phyloP scores from a whole-genome alignment of 2,113 vertebrate species.

The Corythoichthys intestinalis region DNA sequence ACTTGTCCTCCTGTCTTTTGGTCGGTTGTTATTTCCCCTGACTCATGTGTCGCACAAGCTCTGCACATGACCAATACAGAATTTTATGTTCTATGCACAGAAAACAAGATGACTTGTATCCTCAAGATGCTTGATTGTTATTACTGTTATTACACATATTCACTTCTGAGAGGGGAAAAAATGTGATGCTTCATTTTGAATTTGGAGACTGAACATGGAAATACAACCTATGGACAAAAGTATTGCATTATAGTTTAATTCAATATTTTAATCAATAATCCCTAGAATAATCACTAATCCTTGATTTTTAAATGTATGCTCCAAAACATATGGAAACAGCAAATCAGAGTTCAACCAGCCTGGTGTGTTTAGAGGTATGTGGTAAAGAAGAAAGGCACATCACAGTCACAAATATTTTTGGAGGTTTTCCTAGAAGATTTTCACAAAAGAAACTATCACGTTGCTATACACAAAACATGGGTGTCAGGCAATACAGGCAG shows the following conservation, averaged over 20 bases:
- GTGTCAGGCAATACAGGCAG: no score
- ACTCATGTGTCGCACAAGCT: background rate
- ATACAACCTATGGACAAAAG: background rate
- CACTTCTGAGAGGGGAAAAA: background rate
- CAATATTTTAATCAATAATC: no score
- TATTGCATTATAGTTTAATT: background rate
- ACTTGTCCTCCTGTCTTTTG: background rate
- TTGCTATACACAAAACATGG: no score
- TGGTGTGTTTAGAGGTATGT: background rate
- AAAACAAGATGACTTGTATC: background rate
- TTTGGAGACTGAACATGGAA: background rate
- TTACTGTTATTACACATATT: background rate
- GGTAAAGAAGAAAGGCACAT: background rate
- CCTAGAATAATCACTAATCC: background rate
- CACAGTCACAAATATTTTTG: no score
- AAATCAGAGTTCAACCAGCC: background rate
- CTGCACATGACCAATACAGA: background rate
- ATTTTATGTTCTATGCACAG: background rate
- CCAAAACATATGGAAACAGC: background rate
- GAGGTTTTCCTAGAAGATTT: no score
- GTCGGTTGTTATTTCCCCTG: slow-evolving; percentile 2
- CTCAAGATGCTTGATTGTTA: background rate
- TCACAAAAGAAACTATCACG: no score
- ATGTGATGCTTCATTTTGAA: background rate
- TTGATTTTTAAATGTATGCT: background rate